phyloP scores from a whole-genome alignment of 1,140 invertebrate species.

The Mya arenaria region DNA sequence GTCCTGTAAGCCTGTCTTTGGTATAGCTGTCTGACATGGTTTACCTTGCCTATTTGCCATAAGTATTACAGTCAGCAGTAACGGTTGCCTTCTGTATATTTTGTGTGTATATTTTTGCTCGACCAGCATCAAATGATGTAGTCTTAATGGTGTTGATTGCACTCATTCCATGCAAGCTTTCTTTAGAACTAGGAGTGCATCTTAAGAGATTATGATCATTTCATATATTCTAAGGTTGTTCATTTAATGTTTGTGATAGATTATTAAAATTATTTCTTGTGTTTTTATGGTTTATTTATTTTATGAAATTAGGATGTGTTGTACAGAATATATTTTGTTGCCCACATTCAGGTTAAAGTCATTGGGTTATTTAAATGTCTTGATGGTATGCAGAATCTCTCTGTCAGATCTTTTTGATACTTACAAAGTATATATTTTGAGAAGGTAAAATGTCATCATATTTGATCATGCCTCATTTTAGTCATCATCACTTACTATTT shows the following conservation, averaged over 20 bases:
- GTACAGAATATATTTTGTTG: too few relatives aligned
- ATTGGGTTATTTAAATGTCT: too few relatives aligned
- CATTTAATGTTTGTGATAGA: not conserved
- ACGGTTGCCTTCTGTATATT: conserved; percentile 54
- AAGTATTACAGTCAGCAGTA: conserved; percentile 39
- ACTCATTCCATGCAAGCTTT: conserved; percentile 39
- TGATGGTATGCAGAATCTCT: too few relatives aligned
- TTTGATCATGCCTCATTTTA: too few relatives aligned
- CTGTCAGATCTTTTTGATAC: too few relatives aligned
- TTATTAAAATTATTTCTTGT: not conserved
- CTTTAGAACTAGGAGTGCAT: not conserved
- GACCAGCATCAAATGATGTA: conserved; percentile 50
- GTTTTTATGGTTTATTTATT: not conserved
- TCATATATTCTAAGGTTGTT: not conserved
- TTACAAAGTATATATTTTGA: too few relatives aligned
- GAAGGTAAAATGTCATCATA: too few relatives aligned
- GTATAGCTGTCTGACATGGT: conserved; percentile 6
- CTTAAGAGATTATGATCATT: not conserved
- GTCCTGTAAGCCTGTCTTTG: conserved; percentile 19
- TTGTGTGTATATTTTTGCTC: conserved; percentile 44
- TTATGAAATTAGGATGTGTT: too few relatives aligned
- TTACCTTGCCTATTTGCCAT: conserved; percentile 20
- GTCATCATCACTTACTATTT: too few relatives aligned
- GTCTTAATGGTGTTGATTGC: not conserved
- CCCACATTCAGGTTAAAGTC: too few relatives aligned